These are phyloP conservation scores for Sericinus montela DNA, from an alignment of 2,888 invertebrate genomes.

Conservation along the genomic window DNA sequence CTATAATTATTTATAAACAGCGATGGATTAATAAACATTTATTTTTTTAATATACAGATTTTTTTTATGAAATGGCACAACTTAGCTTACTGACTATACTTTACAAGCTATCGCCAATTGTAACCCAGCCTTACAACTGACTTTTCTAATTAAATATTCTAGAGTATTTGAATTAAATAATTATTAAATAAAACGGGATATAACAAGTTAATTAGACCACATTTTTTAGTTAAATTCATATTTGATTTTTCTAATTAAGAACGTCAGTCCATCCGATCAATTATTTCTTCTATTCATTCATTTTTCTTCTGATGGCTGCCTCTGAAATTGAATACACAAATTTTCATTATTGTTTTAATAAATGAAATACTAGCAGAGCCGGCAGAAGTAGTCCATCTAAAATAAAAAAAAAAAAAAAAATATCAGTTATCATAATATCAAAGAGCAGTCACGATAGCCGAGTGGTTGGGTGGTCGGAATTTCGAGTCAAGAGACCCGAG, in stretches of 20 bases:
- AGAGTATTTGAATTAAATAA: conserved; percentile 58
- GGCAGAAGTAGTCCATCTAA: too few relatives aligned
- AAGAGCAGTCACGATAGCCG: too few relatives aligned
- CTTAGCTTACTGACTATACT: conserved; percentile 43
- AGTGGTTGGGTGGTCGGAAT: too few relatives aligned
- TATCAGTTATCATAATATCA: too few relatives aligned
- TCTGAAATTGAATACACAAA: conserved; percentile 44
- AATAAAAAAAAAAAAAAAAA: too few relatives aligned
- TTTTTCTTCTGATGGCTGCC: conserved; percentile 51
- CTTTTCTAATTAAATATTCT: conserved; percentile 32
- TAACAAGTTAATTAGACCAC: conserved; percentile 18
- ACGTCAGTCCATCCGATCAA: conserved; percentile 52
- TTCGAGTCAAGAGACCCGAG: too few relatives aligned
- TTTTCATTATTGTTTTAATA: too few relatives aligned
- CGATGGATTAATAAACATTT: conserved; percentile 11
- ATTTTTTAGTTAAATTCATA: conserved; percentile 14
- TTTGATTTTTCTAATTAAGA: conserved; percentile 28
- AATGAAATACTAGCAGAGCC: too few relatives aligned
- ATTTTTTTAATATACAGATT: conserved; percentile 17
- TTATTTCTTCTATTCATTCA: conserved; percentile 41
- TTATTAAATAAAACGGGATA: conserved; percentile 28
- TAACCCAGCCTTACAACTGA: conserved; percentile 76
- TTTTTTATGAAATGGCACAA: conserved; percentile 50
- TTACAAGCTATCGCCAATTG: conserved; percentile 58
- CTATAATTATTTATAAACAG: background rate